phyloP scores from a whole-genome alignment of 2,888 invertebrate species.

The Physocephala rufipes region DNA sequence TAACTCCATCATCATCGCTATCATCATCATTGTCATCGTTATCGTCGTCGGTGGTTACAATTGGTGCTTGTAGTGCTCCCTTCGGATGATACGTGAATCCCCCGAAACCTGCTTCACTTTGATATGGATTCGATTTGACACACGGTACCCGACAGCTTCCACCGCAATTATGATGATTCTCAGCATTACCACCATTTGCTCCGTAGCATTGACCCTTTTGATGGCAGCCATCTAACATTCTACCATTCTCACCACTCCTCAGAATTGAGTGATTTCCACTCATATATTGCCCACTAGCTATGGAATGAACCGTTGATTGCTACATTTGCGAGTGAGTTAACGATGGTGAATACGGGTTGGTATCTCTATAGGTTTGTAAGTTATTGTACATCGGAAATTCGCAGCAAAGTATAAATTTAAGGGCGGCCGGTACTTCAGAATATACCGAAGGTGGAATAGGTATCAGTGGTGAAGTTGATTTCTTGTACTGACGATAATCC shows the following conservation, averaged over 20 bases:
- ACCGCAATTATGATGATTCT: slow-evolving; percentile 59
- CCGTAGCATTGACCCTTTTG: slow-evolving; percentile 59
- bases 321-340: slow-evolving; percentile 65
- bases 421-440: slow-evolving; percentile 82
- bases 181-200: slow-evolving; percentile 59
- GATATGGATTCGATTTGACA: slow-evolving; percentile 62
- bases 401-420: slow-evolving; percentile 86
- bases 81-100: slow-evolving; percentile 51
- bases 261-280: slow-evolving; percentile 54
- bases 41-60: slow-evolving; percentile 37
- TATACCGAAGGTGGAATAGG: slow-evolving; percentile 89
- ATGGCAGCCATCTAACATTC: too few relatives aligned
- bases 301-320: slow-evolving; percentile 65
- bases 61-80: slow-evolving; percentile 34
- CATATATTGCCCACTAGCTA: slow-evolving; percentile 56
- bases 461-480: slow-evolving; percentile 87
- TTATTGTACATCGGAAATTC: slow-evolving; percentile 89
- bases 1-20: slow-evolving; percentile 60
- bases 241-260: slow-evolving; percentile 43
- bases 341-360: slow-evolving; percentile 63
- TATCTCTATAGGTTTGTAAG: slow-evolving; percentile 69
- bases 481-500: slow-evolving; percentile 87
- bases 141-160: slow-evolving; percentile 60
- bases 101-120: slow-evolving; percentile 61
- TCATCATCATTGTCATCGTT: slow-evolving; percentile 57